phyloP scores from a whole-genome alignment of 2,888 invertebrate genomes.

The Nebria salina region DNA sequence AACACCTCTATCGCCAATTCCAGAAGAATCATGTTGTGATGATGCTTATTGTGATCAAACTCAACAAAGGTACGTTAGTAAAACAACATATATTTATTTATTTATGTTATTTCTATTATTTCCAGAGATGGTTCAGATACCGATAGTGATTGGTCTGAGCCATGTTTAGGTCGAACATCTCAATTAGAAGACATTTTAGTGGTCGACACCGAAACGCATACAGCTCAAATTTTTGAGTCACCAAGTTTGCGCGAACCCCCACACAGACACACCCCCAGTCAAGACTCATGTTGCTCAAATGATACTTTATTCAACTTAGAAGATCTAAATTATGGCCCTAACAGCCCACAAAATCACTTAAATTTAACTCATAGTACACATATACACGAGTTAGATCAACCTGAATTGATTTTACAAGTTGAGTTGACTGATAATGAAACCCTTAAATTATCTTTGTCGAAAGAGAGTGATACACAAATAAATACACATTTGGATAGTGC shows the following conservation, averaged over 20 bases:
- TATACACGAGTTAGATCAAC: constrained; percentile 18
- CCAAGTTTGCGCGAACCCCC: constrained; percentile 56
- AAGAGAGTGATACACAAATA: neutral
- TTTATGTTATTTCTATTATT: constrained; percentile 15
- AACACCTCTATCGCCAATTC: constrained; percentile 69
- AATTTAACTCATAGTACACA: constrained; percentile 14
- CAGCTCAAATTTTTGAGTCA: constrained; percentile 64
- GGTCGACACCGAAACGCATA: constrained; percentile 65
- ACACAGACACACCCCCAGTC: constrained; percentile 66
- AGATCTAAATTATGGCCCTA: constrained; percentile 59
- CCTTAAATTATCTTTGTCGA: constrained; percentile 20
- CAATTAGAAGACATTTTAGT: constrained; percentile 60
- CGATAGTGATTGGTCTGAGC: constrained; percentile 60
- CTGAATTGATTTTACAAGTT: constrained; percentile 26
- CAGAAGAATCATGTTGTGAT: constrained; percentile 65
- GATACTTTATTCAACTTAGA: constrained; percentile 73
- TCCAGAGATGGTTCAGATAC: constrained; percentile 53
- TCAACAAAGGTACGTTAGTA: constrained; percentile 49
- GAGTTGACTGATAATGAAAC: constrained; percentile 31
- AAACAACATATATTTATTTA: constrained; percentile 41
- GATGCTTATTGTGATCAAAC: constrained; percentile 52
- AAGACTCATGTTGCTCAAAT: constrained; percentile 73
- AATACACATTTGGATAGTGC: neutral
- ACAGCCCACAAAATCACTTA: constrained; percentile 44
- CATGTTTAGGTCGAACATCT: constrained; percentile 52